These are phyloP conservation scores for Hirundo rustica DNA, from an alignment of 2,797 vertebrate species.

Conservation along the genomic window DNA sequence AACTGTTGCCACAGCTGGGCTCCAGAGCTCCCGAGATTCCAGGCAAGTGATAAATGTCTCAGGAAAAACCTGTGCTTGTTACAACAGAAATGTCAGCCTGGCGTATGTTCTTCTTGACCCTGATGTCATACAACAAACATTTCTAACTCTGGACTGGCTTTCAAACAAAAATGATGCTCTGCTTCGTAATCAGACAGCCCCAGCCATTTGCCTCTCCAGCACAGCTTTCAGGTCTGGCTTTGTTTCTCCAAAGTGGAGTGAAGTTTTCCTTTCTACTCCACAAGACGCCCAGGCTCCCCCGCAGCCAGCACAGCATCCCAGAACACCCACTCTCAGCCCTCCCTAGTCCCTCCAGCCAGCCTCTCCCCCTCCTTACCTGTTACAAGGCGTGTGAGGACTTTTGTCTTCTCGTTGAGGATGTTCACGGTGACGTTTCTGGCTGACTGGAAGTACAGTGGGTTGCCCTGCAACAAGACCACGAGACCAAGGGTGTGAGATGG, in stretches of 20 bases:
- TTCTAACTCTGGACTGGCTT: constrained; percentile 20
- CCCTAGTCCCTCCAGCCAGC: neutral
- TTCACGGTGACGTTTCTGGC: constrained; percentile 96
- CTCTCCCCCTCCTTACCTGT: constrained; percentile 83
- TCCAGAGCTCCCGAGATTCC: neutral
- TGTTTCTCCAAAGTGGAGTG: neutral
- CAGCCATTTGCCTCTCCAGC: neutral
- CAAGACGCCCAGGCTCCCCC: neutral
- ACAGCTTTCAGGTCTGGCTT: neutral
- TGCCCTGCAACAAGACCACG: constrained; percentile 81
- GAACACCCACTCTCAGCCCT: neutral
- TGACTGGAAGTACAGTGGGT: constrained; percentile 94
- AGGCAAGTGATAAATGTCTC: neutral
- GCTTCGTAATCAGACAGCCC: neutral
- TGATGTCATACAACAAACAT: constrained; percentile 26
- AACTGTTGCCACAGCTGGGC: neutral
- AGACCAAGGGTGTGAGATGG: constrained; percentile 35
- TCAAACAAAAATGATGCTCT: constrained; percentile 6
- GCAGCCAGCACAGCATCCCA: neutral
- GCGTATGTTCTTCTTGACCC: constrained; percentile 28
- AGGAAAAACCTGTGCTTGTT: constrained; percentile 31
- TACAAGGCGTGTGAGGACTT: constrained; percentile 91
- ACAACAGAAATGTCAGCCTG: constrained; percentile 43
- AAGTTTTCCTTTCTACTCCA: constrained; percentile 20
- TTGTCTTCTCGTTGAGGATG: constrained; percentile 90